These are phyloP conservation scores for Tychaedon coryphoeus DNA, from an alignment of 2,113 vertebrate genomes.

Conservation along the genomic window DNA sequence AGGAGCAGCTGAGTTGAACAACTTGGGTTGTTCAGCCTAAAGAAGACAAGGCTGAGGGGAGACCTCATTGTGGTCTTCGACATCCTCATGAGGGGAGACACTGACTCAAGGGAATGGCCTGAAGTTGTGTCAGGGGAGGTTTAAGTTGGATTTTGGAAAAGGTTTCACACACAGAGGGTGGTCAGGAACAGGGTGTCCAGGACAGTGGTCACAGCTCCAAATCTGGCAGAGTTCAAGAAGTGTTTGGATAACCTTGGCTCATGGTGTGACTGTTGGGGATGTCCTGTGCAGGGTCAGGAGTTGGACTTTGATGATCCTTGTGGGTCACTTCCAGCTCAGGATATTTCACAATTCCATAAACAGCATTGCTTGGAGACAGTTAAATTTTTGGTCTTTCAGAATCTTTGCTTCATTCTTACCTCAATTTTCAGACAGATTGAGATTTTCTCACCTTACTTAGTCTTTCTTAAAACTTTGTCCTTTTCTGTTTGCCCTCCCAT, in stretches of 20 bases:
- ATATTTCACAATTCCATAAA: background rate
- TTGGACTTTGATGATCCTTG: background rate
- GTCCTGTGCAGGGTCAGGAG: background rate
- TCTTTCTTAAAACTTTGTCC: background rate
- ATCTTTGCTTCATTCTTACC: background rate
- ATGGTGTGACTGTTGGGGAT: accelerated
- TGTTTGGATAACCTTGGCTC: no score
- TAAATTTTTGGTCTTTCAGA: background rate
- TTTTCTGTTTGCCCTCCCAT: background rate
- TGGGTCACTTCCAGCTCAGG: background rate
- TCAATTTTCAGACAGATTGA: background rate
- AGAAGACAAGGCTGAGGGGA: accelerated
- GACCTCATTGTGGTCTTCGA: background rate
- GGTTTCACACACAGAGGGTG: background rate
- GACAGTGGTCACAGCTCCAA: no score
- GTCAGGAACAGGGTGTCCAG: background rate
- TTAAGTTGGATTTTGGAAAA: background rate
- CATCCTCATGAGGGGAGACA: background rate
- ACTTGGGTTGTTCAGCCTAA: background rate
- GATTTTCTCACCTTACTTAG: background rate
- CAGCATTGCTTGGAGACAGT: background rate
- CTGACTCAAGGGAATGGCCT: no score
- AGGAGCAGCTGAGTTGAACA: background rate
- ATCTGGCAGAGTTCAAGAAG: background rate
- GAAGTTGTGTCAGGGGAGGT: background rate